Evolutionary conservation across 2,888 invertebrate genomes (phyloP).

Genomic region (Eupithecia vulgata): DNA sequence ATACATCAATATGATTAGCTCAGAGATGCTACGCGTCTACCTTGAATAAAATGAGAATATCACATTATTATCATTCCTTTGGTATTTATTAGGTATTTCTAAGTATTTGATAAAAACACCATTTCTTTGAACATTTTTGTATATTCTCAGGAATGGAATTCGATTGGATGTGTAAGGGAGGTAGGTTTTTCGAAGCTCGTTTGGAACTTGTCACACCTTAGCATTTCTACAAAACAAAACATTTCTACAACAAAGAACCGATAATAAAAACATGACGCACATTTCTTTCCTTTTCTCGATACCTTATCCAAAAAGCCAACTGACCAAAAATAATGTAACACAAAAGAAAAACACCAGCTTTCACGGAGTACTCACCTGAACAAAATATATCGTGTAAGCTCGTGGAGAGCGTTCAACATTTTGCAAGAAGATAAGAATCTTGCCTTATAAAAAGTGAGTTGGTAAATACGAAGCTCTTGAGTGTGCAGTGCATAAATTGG

Average conservation of each 20-base stretch:
- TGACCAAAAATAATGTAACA: slow-evolving; percentile 34
- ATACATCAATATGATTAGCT: slow-evolving; percentile 54
- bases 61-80: slow-evolving; percentile 8
- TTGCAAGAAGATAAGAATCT: slow-evolving; percentile 70
- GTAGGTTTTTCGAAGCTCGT: background rate
- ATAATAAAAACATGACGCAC: slow-evolving; percentile 33
- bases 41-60: slow-evolving; percentile 39
- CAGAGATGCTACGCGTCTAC: slow-evolving; percentile 40
- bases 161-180: background rate
- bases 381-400: slow-evolving; percentile 43
- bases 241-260: slow-evolving; percentile 20
- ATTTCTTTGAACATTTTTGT: background rate
- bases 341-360: slow-evolving; percentile 42
- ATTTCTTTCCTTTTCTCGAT: slow-evolving; percentile 24
- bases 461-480: slow-evolving; percentile 69
- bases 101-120: background rate
- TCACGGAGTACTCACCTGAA: slow-evolving; percentile 36
- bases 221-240: slow-evolving; percentile 2
- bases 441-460: slow-evolving; percentile 68
- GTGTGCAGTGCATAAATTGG: slow-evolving; percentile 80
- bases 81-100: background rate
- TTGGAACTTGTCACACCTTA: background rate
- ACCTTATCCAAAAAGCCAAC: slow-evolving; percentile 25
- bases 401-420: slow-evolving; percentile 48
- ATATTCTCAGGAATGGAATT: background rate